These are phyloP conservation scores for Corythoichthys haematopterus DNA, from an alignment of 2,113 vertebrate genomes.

Conservation along the genomic window DNA sequence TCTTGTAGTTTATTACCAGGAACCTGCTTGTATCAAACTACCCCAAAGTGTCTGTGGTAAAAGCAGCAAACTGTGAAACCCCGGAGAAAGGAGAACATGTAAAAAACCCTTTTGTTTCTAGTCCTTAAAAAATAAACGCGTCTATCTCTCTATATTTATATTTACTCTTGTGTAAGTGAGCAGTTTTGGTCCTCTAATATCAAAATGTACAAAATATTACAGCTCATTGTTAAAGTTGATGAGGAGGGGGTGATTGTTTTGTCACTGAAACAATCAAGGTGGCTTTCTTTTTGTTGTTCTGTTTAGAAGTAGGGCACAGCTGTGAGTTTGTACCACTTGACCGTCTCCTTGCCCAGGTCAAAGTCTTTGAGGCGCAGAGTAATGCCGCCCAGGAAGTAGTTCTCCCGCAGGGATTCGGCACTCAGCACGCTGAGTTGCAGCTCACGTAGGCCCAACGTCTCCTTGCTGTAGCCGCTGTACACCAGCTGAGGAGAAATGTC, in stretches of 20 bases:
- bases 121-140: slow-evolving; percentile 62
- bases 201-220: slow-evolving; percentile 72
- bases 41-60: slow-evolving; percentile 26
- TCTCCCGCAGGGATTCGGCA: slow-evolving; percentile 92
- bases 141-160: slow-evolving; percentile 54
- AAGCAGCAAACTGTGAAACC: slow-evolving; percentile 45
- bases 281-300: background rate
- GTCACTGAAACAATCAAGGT: slow-evolving; percentile 47
- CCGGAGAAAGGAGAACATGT: slow-evolving; percentile 19
- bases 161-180: slow-evolving; percentile 65
- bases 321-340: slow-evolving; percentile 91
- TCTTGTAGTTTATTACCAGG: slow-evolving; percentile 26
- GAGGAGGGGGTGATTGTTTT: slow-evolving; percentile 45
- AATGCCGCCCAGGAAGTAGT: slow-evolving; percentile 91
- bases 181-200: slow-evolving; percentile 73
- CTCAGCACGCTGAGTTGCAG: slow-evolving; percentile 95
- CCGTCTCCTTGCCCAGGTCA: slow-evolving; percentile 92
- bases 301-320: slow-evolving; percentile 81
- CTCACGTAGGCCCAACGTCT: slow-evolving; percentile 85
- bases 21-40: slow-evolving; percentile 24
- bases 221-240: slow-evolving; percentile 54
- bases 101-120: slow-evolving; percentile 48
- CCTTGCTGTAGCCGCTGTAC: slow-evolving; percentile 91
- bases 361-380: slow-evolving; percentile 92
- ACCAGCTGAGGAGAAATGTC: slow-evolving; percentile 77